A percentile compares a stretch with the other conserved stretches of the same genome.
These are phyloP conservation scores for Bedellia somnulentella DNA, from an alignment of 2,888 invertebrate species.

Conservation along the genomic window DNA sequence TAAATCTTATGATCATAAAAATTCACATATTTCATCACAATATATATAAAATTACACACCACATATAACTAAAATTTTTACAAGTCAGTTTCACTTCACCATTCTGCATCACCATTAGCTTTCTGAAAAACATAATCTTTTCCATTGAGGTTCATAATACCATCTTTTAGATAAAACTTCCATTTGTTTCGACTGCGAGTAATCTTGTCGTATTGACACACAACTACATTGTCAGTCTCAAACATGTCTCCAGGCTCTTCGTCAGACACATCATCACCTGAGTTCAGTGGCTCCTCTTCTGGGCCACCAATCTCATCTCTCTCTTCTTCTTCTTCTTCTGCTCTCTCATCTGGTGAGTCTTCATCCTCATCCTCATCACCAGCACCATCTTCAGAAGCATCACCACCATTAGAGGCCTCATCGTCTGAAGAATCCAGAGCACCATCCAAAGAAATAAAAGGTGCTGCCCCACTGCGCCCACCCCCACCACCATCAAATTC, in stretches of 20 bases:
- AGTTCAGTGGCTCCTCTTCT: conserved; percentile 90
- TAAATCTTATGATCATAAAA: too few relatives aligned
- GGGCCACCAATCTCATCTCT: conserved; percentile 67
- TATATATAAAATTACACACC: too few relatives aligned
- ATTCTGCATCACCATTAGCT: conserved; percentile 98
- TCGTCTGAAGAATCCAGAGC: conserved; percentile 74
- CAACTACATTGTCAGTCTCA: conserved; percentile 98
- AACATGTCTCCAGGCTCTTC: conserved; percentile 94
- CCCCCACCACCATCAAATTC: conserved; percentile 53
- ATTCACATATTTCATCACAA: too few relatives aligned
- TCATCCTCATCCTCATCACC: conserved; percentile 76
- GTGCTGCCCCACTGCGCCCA: conserved; percentile 40
- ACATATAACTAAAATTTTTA: too few relatives aligned
- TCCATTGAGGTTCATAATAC: conserved; percentile 98
- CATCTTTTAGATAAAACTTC: conserved; percentile 99
- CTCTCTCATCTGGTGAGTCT: conserved; percentile 69
- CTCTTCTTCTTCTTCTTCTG: conserved; percentile 69
- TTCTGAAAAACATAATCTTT: conserved; percentile 99
- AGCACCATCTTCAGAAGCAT: conserved; percentile 68
- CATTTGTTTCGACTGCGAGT: conserved; percentile 97
- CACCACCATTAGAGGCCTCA: conserved; percentile 66
- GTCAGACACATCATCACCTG: conserved; percentile 96
- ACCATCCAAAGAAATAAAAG: conserved; percentile 59
- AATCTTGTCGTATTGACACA: conserved; percentile 99
- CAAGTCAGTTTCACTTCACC: conserved; percentile 65